Base-by-base conservation (phyloP, 2,797 vertebrate genomes). In the Peromyscus attwateri region DNA sequence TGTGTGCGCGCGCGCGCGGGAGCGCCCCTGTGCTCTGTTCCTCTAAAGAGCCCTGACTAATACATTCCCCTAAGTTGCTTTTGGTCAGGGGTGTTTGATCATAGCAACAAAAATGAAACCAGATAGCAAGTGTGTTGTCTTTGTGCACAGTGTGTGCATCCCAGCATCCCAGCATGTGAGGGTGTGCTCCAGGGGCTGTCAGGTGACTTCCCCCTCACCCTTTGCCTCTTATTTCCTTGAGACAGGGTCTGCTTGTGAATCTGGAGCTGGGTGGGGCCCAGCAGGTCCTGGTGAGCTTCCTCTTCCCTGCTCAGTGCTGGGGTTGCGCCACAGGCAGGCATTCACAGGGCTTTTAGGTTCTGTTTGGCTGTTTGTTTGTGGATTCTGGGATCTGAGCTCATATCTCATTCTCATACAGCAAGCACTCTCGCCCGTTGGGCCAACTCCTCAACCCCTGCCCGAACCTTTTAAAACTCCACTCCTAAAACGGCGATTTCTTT, bases 401-500 rank as follows among this genome's bases (percentile, higher is more conserved):
- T 19, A 2, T 2, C n/a, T 73, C 25, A 0, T 21, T 8, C 66
- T 87, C 29, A 9, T 29, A 37, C 34, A 55, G 43, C 8, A 27
- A 70, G 46, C 13, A 10, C 7, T 68, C 64, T 55, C 37, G 66
- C 4, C 25, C 46, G 11, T 8, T 12, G 68, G 57, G 49, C 49
- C 23, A 52, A 14, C 23, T 71, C 49, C 49, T n/a, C 49, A 31
- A n/a, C 14, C 68, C 68, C n/a, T 17, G 46, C 37, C 57, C 23
- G 6, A 73, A 29, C 37, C 89, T 82, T 76, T 68, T 25, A 34
- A n/a, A 82, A 73, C 43, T n/a, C 84, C 37, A 37, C 89, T 23
- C 3, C 93, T 94, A 71, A 92, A 34, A 93, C 87, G 71, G 0
- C 21, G 71, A 93, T 81, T 95, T 87, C 84, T 82, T 92, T 73